These are phyloP conservation scores for Rhodeus uyekii DNA, from an alignment of 2,797 vertebrate species.

Conservation along the genomic window DNA sequence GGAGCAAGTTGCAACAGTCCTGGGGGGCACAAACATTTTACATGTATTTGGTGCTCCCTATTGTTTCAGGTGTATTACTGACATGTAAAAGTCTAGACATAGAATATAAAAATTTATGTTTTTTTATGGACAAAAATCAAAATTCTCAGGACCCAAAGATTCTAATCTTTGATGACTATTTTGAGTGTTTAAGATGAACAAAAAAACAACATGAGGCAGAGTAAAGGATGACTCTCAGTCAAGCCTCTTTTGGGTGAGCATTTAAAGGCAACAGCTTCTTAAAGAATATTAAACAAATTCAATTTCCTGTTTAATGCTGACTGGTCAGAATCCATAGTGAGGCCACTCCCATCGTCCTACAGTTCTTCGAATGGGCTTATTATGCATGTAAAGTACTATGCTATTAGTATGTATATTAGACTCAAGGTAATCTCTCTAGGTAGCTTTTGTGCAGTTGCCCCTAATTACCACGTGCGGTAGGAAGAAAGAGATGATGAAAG, in stretches of 20 bases:
- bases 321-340: not conserved
- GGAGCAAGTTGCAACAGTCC: too few species aligned
- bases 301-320: not conserved
- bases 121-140: too few species aligned
- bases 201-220: not conserved
- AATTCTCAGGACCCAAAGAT: too few species aligned
- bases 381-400: slow-evolving; percentile 32
- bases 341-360: not conserved
- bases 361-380: not conserved
- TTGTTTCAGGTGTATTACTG: too few species aligned
- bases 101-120: too few species aligned
- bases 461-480: slow-evolving; percentile 17
- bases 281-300: not conserved
- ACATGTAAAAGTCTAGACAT: too few species aligned
- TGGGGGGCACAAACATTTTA: too few species aligned
- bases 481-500: slow-evolving; percentile 11
- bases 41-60: too few species aligned
- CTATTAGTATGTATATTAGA: slow-evolving; percentile 41
- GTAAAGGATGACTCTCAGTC: not conserved
- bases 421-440: slow-evolving; percentile 42
- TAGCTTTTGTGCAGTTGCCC: slow-evolving; percentile 35
- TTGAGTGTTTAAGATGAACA: not conserved
- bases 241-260: not conserved
- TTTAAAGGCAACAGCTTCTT: slow-evolving; percentile 15
- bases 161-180: too few species aligned